Conservation (phyloP, 2,797 vertebrate genomes). For the Artibeus lituratus region DNA sequence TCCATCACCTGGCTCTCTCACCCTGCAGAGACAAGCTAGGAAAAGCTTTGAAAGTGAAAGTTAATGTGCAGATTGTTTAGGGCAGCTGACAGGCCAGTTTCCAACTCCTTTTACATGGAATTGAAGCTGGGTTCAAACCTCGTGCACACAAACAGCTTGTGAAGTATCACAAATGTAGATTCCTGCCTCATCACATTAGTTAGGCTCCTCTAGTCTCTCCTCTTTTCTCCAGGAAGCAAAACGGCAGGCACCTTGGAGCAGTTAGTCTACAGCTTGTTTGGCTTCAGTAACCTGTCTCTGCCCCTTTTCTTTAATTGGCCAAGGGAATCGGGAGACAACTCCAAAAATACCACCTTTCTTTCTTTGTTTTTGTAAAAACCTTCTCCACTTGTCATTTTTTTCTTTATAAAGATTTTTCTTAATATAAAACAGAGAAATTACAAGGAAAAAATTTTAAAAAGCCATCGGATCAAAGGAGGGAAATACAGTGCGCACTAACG, state of each 20-base stretch:
- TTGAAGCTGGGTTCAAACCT: slow-evolving; percentile 64
- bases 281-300: slow-evolving; percentile 9
- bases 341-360: background rate
- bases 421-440: slow-evolving; percentile 26
- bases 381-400: slow-evolving; percentile 30
- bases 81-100: slow-evolving; percentile 44
- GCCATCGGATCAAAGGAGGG: background rate
- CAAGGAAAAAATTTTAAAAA: background rate
- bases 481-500: background rate
- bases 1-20: slow-evolving; percentile 28
- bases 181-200: slow-evolving; percentile 43
- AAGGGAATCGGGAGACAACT: slow-evolving; percentile 18
- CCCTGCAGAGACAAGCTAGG: slow-evolving; percentile 46
- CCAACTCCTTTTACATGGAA: slow-evolving; percentile 20
- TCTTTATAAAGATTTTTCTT: background rate
- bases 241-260: slow-evolving; percentile 39
- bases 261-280: slow-evolving; percentile 35
- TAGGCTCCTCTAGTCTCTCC: slow-evolving; percentile 11
- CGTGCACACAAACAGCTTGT: slow-evolving; percentile 59
- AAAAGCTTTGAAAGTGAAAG: slow-evolving; percentile 60
- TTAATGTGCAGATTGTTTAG: slow-evolving; percentile 39
- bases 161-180: slow-evolving; percentile 37
- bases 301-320: slow-evolving; percentile 11
- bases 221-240: slow-evolving; percentile 38
- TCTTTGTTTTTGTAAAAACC: background rate